These are phyloP conservation scores for Petrolisthes manimaculis DNA, from an alignment of 2,888 invertebrate genomes.

Conservation along the genomic window DNA sequence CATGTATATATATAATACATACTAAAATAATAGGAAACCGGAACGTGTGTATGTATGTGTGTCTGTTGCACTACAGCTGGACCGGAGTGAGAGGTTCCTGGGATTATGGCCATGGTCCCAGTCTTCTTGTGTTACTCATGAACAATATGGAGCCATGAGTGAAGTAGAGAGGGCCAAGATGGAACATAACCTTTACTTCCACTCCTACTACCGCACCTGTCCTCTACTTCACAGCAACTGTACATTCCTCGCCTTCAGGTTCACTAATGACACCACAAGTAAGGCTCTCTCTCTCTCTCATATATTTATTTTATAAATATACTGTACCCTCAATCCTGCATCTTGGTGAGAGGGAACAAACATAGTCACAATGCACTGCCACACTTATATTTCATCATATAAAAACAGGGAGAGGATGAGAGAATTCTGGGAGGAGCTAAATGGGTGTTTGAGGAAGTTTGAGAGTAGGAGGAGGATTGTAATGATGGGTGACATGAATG, in stretches of 20 bases:
- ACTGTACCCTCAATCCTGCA: too few relatives aligned
- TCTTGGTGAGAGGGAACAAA: too few relatives aligned
- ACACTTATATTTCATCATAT: too few relatives aligned
- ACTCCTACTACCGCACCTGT: conserved; percentile 44
- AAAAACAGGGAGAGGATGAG: too few relatives aligned
- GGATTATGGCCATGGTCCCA: conserved; percentile 19
- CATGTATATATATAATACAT: background rate
- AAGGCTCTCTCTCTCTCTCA: background rate
- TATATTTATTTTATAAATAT: too few relatives aligned
- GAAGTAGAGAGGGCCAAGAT: conserved; percentile 1
- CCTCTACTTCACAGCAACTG: conserved; percentile 24
- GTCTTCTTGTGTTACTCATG: conserved; percentile 20
- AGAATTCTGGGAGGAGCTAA: too few relatives aligned
- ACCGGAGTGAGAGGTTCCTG: conserved; percentile 18
- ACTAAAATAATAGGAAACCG: background rate
- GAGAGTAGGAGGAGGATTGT: too few relatives aligned
- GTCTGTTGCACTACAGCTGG: conserved; percentile 2
- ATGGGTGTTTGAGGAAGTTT: too few relatives aligned
- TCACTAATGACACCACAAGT: conserved; percentile 39
- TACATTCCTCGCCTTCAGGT: conserved; percentile 32
- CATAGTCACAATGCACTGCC: too few relatives aligned
- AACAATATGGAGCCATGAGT: conserved; percentile 9
- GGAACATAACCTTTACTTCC: conserved; percentile 28
- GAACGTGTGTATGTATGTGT: background rate
- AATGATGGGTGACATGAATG: too few relatives aligned